Base-by-base conservation (phyloP, 1,140 invertebrate genomes). In the Tetraneura akinire region DNA sequence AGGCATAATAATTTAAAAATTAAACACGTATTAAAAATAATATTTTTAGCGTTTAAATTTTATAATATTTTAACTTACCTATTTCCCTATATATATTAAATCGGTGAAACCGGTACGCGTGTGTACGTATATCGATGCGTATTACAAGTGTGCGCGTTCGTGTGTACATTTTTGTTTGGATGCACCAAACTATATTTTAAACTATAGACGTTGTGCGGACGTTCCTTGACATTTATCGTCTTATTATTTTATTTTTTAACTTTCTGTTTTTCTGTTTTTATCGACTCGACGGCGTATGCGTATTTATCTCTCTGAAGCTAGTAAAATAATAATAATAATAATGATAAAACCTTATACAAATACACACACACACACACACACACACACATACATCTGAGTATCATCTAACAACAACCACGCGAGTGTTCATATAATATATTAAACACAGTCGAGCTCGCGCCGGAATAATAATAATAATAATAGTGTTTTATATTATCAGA, bases 151-250 rank as follows among this genome's bases (percentile, higher is more conserved):
- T 64, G 51, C 42, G n/a, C 32, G 32, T 66, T 66, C n/a, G 11
- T n/a, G 60, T 37, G 29, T 64, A n/a, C 42, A 42, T 32, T 18
- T 66, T 66, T 11, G 11, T 42, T 37, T 10, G 26, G 18, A 4
- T 3, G 10, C 10, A 42, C 62, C 10, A 66, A 66, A 66, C 32
- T 66, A 66, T n/a, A n/a, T n/a, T n/a, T n/a, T n/a, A n/a, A n/a
- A n/a, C n/a, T n/a, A n/a, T n/a, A n/a, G n/a, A n/a, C n/a, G 37
- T 66, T n/a, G 62, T 16, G 37, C 62, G 32, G 62, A 66, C 62
- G 62, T 66, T 66, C 37, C 62, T 66, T 42, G 62, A 66, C 62
- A 42, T 66, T 66, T 66, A 66, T 37, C 37, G 37, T 21, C 16
- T 32, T 1, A 26, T 62, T 42, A 29, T 64, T 64, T 60, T 64